phyloP scores from a whole-genome alignment of 1,140 invertebrate species.

The Drosophila varians region DNA sequence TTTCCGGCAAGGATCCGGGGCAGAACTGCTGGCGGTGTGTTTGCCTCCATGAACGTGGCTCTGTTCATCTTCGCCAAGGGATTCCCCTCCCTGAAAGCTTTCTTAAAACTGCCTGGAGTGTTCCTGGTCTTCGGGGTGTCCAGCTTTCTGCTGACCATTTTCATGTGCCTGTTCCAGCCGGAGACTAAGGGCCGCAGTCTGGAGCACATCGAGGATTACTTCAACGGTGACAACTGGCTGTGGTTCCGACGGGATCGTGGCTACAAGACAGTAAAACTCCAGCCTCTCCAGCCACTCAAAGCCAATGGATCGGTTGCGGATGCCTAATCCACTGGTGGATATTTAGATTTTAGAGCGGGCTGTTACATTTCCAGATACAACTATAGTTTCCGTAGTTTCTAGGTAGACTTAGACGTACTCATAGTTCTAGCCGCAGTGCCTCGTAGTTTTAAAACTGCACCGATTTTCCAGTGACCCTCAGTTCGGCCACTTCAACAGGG shows the following conservation, averaged over 20 bases:
- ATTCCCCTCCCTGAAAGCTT: constrained; percentile 86
- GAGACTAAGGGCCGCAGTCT: constrained; percentile 92
- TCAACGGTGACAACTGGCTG: constrained; percentile 87
- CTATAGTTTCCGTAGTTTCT: constrained; percentile 10
- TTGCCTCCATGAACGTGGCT: constrained; percentile 87
- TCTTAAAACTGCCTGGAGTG: constrained; percentile 86
- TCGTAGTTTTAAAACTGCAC: constrained; percentile 31
- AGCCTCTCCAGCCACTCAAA: constrained; percentile 42
- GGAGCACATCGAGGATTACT: constrained; percentile 92
- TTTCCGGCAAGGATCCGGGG: constrained; percentile 88
- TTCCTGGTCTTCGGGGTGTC: constrained; percentile 89
- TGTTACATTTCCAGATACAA: constrained; percentile 36
- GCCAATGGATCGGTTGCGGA: not conserved
- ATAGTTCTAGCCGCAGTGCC: constrained; percentile 32
- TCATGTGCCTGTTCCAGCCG: constrained; percentile 90
- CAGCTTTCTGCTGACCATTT: constrained; percentile 87
- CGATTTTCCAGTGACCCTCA: constrained; percentile 47
- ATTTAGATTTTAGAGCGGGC: constrained; percentile 36
- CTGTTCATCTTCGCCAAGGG: constrained; percentile 90
- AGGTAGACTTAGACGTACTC: constrained; percentile 41
- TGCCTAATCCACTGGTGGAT: constrained; percentile 11
- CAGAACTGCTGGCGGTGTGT: constrained; percentile 88
- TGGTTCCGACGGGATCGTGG: constrained; percentile 84
- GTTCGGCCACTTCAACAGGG: constrained; percentile 20
- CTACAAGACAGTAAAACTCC: constrained; percentile 65